Conservation (phyloP, 2,113 vertebrate genomes). For the Limanda limanda region DNA sequence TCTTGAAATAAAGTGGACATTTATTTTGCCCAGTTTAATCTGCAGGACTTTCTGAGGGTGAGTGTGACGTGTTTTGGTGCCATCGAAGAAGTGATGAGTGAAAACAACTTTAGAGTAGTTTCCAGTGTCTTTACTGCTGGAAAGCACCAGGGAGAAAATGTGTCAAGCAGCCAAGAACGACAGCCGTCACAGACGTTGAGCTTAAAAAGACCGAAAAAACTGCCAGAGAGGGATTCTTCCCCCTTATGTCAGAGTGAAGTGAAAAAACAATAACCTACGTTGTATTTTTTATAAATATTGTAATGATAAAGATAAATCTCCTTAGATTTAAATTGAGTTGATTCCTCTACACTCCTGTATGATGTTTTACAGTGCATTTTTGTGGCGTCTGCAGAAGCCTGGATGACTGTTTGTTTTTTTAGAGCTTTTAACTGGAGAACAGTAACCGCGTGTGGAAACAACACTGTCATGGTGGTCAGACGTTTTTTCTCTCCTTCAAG, state of each 20-base stretch:
- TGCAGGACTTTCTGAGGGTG: no score
- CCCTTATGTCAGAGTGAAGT: neutral
- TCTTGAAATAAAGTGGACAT: no score
- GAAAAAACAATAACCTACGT: neutral
- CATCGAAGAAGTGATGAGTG: no score
- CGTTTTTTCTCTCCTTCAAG: neutral
- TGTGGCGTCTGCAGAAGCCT: constrained; percentile 4
- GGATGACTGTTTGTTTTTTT: constrained; percentile 7
- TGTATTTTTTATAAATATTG: no score
- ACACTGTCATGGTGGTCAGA: constrained; percentile 21
- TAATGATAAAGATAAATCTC: neutral
- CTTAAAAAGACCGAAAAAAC: neutral
- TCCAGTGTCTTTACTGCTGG: neutral
- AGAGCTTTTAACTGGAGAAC: constrained; percentile 12
- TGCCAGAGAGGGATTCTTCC: neutral
- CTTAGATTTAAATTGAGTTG: neutral
- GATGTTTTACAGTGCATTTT: constrained; percentile 35
- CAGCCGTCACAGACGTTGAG: neutral
- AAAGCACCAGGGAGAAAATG: neutral
- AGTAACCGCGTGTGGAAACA: constrained; percentile 37
- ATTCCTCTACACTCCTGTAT: neutral
- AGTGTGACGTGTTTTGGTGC: no score
- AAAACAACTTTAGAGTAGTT: neutral
- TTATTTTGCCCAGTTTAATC: no score
- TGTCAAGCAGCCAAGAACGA: neutral